Evolutionary conservation across 2,888 invertebrate genomes (phyloP), one percentile per base, ranked within the genome.

Genomic region (Ophraella communa): DNA sequence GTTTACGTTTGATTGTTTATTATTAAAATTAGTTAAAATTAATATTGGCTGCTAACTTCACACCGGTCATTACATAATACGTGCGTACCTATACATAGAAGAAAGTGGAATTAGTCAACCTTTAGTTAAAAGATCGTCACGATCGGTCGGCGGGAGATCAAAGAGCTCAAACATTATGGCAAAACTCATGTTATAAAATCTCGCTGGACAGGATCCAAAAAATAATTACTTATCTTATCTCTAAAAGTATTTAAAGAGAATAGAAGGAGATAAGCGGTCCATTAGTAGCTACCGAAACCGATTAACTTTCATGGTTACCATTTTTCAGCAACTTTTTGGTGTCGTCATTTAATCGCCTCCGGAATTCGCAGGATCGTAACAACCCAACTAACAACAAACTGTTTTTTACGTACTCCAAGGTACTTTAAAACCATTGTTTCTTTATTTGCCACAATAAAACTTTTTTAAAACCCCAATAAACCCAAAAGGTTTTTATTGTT

Each of bases 301-400:
- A 68, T 68, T 65, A 65, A 65, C 60, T 67, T 62, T 62, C 47
- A 57, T 64, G 62, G 58, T 58, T 61, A 59, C 63, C 58, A 65
- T 68, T 64, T 62, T 68, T 66, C 68, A 62, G 63, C 65, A 62
- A 64, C 20, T 62, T 66, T 68, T 64, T 52, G 55, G 56, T 44
- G 44, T 54, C 49, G 27, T 49, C 42, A 24, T 35, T 24, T 49
- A 57, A 64, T 55, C 54, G 49, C 68, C 65, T 71, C 64, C 65
- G 68, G 56, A 45, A 57, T 57, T 47, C 30, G 27, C 76, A 77
- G 78, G 77, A 72, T 77, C 77, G 79, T 78, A 78, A 79, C 77
- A 74, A 45, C 18, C 21, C 10, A 21, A 27, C 7, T 10, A 27
- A 8, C 27, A 27, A 8, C 27, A 27, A 27, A n/a, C n/a, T n/a